Evolutionary conservation across 2,888 invertebrate genomes (phyloP).

Genomic region (Panopea generosa): DNA sequence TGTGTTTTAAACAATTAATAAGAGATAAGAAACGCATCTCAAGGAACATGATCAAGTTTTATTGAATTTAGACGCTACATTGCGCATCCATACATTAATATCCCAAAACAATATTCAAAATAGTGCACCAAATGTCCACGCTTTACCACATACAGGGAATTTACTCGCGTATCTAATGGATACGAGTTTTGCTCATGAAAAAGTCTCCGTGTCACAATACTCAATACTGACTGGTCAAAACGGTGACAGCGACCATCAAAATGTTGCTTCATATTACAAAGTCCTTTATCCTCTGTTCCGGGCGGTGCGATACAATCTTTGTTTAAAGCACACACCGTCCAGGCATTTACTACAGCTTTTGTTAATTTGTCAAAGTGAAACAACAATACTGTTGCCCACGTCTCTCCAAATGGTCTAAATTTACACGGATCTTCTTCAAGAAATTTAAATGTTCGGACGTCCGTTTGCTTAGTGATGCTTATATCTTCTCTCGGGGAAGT

Average conservation of each 20-base stretch:
- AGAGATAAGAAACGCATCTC: no score
- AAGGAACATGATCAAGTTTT: no score
- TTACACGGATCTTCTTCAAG: slow-evolving; percentile 29
- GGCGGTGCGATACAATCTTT: slow-evolving; percentile 23
- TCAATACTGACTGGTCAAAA: slow-evolving; percentile 27
- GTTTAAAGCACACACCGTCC: slow-evolving; percentile 28
- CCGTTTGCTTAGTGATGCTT: slow-evolving; percentile 19
- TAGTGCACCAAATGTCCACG: slow-evolving; percentile 19
- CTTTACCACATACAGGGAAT: slow-evolving; percentile 9
- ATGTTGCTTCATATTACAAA: background rate
- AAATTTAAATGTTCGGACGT: slow-evolving; percentile 22
- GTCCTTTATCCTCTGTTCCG: background rate
- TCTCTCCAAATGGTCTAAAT: slow-evolving; percentile 28
- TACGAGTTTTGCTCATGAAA: slow-evolving; percentile 29
- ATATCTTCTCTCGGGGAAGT: background rate
- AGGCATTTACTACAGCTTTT: slow-evolving; percentile 18
- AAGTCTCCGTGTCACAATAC: slow-evolving; percentile 24
- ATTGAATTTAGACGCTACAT: no score
- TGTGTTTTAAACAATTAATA: no score
- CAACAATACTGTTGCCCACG: slow-evolving; percentile 19
- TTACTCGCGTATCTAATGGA: slow-evolving; percentile 13
- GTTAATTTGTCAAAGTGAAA: slow-evolving; percentile 21
- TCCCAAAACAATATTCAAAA: slow-evolving; percentile 19
- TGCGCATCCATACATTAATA: no score
- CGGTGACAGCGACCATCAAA: slow-evolving; percentile 30